Base-by-base conservation (phyloP, 2,888 invertebrate genomes). In the Anthoptus insignis region DNA sequence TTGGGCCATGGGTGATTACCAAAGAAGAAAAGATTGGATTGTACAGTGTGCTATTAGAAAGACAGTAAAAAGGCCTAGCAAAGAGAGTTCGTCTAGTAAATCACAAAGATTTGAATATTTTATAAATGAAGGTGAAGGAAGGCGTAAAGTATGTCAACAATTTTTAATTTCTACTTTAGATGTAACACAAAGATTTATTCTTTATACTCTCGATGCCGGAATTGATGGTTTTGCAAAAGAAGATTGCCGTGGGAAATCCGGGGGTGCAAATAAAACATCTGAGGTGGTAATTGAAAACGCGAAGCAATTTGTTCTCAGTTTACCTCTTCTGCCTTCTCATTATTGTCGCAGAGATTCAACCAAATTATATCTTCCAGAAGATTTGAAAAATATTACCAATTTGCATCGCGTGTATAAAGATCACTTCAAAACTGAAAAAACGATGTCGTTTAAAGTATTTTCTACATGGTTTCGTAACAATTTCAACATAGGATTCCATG, bases 101-200 rank as follows among this genome's bases (percentile, higher is more conserved):
- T 27, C 27, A 5, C 27, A 27, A 21, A 63, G 65, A 34, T 65
- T 59, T 59, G 68, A 65, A 22, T 67, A 69, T 60, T 69, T 58
- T 27, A 14, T 70, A 4, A 67, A 67, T 32, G 49, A 67, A 2
- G 69, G 64, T 50, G 69, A 70, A 14, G 69, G 53, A 19, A 56
- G 53, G 4, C 24, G 24, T 45, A 47, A 70, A 52, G 57, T 58
- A 29, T 64, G 64, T 13, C 50, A 49, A 39, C 16, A 52, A 13
- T 64, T 58, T 50, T 9, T 64, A 2, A 16, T 53, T 1, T 29
- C 7, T 9, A 53, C 60, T 9, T 37, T 60, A 7, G 45, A 52
- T 45, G 24, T 60, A 7, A 60, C 60, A 21, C 53, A 52, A 78
- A 53, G 34, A n/a, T 53, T 34, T 13, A 13, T 53, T 21, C 21